Evolutionary conservation across 1,140 invertebrate species (phyloP).

Genomic region (Trichogramma pretiosum): DNA sequence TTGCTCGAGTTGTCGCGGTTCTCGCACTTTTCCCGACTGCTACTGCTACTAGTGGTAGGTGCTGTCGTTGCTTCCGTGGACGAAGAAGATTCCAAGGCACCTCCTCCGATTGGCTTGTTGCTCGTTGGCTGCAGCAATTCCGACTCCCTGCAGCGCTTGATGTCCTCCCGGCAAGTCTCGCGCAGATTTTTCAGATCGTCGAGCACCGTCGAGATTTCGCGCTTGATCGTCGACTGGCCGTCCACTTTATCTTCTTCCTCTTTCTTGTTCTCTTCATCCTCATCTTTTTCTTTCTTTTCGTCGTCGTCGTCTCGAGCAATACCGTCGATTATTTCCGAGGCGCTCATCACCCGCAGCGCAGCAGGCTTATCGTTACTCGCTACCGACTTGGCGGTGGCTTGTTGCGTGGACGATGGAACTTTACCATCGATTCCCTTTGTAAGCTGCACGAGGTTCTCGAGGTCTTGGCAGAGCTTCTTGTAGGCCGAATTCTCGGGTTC

Average conservation of each 20-base stretch:
- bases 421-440: slow-evolving; percentile 16
- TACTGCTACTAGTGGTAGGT: background rate
- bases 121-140: no score
- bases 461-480: slow-evolving; percentile 23
- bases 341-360: no score
- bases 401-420: background rate
- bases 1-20: slow-evolving; percentile 6
- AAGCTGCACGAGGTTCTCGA: slow-evolving; percentile 24
- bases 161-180: slow-evolving; percentile 5
- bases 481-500: slow-evolving; percentile 25
- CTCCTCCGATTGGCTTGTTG: no score
- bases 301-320: background rate
- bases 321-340: background rate
- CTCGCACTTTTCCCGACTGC: background rate
- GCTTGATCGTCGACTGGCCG: slow-evolving; percentile 6
- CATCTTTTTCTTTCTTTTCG: background rate
- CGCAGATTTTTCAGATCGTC: slow-evolving; percentile 9
- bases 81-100: no score
- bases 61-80: no score
- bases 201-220: slow-evolving; percentile 9
- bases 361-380: background rate
- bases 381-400: background rate
- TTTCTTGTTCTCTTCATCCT: background rate
- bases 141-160: background rate
- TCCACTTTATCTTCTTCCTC: background rate